phyloP scores from a whole-genome alignment of 2,797 vertebrate genomes.

The Artibeus jamaicensis region DNA sequence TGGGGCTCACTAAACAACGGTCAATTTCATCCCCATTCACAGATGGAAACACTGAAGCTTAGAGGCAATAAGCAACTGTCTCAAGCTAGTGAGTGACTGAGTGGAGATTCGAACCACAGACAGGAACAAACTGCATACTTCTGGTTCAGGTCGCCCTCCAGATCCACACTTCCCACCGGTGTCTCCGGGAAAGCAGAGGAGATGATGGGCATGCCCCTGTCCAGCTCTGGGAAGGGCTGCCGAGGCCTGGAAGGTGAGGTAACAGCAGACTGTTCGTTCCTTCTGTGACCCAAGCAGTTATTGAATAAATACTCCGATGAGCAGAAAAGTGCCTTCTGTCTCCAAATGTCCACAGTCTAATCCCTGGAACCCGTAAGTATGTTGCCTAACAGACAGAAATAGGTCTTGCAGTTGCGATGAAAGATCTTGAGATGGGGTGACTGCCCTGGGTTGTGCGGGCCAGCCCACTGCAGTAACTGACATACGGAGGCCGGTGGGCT shows the following conservation, averaged over 20 bases:
- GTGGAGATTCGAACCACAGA: neutral
- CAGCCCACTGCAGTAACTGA: no score
- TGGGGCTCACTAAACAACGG: neutral
- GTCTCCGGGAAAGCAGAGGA: neutral
- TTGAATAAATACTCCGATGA: neutral
- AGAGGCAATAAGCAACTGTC: neutral
- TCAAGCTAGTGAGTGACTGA: neutral
- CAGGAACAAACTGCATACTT: neutral
- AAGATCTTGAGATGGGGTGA: neutral
- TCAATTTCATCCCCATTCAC: neutral
- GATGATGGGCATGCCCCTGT: neutral
- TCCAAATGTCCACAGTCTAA: neutral
- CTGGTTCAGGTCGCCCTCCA: neutral
- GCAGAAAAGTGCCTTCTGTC: neutral
- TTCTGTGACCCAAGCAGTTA: neutral
- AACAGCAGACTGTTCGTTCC: neutral
- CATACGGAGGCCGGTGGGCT: neutral
- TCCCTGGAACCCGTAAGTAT: neutral
- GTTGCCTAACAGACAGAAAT: neutral
- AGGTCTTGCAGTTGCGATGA: neutral
- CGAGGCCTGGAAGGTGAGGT: neutral
- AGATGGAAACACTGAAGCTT: neutral
- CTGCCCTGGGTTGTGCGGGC: neutral
- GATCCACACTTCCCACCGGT: neutral
- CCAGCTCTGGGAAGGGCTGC: neutral